Evolutionary conservation across 2,113 vertebrate genomes (phyloP).

Genomic region (Raphicerus campestris): DNA sequence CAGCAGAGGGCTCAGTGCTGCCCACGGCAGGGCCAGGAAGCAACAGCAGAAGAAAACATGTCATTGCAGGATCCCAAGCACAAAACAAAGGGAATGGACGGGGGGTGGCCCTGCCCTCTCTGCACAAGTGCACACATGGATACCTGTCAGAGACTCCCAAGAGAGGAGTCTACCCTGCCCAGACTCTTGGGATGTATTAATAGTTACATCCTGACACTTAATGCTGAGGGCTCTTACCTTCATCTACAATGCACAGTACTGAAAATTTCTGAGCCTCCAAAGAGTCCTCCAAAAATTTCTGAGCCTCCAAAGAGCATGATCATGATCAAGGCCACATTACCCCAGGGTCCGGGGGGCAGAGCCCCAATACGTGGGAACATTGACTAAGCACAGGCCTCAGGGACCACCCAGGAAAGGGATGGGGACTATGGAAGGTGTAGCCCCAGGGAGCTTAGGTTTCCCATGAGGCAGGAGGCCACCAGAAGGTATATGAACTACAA

Average conservation of each 20-base stretch:
- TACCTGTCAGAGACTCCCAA: background rate
- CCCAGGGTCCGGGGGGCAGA: background rate
- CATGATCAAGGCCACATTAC: background rate
- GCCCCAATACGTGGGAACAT: background rate
- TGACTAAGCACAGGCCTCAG: background rate
- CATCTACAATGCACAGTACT: background rate
- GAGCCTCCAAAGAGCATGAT: background rate
- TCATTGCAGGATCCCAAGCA: background rate
- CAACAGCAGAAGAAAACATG: accelerated
- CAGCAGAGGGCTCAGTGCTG: background rate
- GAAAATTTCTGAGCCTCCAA: background rate
- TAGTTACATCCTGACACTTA: background rate
- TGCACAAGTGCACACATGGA: accelerated
- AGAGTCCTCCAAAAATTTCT: background rate
- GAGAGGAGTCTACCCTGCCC: background rate
- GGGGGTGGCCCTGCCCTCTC: background rate
- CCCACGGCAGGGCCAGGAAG: background rate
- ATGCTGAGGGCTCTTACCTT: background rate
- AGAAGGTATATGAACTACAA: background rate
- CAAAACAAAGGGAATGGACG: background rate
- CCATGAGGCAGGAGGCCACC: background rate
- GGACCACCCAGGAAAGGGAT: background rate
- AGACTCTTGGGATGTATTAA: background rate
- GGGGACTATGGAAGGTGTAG: background rate
- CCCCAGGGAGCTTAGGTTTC: background rate